Percentiles rank a stretch among this genome's conserved stretches.
phyloP scores from a whole-genome alignment of 2,888 invertebrate genomes.

The Oscheius sp. region DNA sequence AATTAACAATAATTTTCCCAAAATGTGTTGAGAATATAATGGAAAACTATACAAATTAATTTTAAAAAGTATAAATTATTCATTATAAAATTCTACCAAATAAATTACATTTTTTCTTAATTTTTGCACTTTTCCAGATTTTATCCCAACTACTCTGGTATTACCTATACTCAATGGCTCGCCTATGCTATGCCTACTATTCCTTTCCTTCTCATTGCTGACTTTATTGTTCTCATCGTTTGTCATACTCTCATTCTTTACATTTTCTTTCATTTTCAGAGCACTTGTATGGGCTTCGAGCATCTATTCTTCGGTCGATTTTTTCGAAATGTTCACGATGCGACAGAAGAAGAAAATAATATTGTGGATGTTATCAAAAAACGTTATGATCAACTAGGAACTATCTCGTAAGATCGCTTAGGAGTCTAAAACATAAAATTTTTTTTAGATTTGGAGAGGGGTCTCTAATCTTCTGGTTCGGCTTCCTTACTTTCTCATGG shows the following conservation, averaged over 20 bases:
- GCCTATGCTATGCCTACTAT: constrained; percentile 8
- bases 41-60: background rate
- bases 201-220: constrained; percentile 5
- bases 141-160: constrained; percentile 5
- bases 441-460: constrained; percentile 25
- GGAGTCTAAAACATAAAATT: background rate
- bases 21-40: background rate
- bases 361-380: background rate
- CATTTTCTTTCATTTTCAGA: background rate
- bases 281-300: constrained; percentile 5
- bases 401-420: constrained; percentile 1
- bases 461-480: constrained; percentile 21
- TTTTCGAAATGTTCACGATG: background rate
- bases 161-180: constrained; percentile 10
- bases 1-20: background rate
- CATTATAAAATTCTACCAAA: no score
- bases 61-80: background rate
- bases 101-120: no score
- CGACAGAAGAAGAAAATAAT: background rate
- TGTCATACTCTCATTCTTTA: background rate
- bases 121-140: background rate
- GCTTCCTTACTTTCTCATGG: constrained; percentile 9
- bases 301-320: background rate
- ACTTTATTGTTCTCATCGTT: constrained; percentile 10
- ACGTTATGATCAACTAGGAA: background rate